These are phyloP conservation scores for Pachliopta kotzebuea DNA, from an alignment of 2,888 invertebrate species.

Conservation along the genomic window DNA sequence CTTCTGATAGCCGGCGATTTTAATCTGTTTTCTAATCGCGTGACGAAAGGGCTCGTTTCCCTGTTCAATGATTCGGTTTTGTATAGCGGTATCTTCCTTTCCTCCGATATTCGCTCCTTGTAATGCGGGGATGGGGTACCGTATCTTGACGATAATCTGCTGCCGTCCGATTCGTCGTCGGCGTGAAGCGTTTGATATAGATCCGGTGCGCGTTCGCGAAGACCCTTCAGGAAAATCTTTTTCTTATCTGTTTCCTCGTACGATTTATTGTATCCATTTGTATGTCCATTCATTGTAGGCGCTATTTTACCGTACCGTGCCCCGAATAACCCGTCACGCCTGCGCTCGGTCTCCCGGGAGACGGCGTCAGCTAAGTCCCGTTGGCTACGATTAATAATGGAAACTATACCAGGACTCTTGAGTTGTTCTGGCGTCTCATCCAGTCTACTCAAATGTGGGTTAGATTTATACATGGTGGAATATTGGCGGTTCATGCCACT, in stretches of 20 bases:
- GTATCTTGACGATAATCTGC: conserved; percentile 69
- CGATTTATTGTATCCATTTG: conserved; percentile 69
- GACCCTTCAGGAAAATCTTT: conserved; percentile 84
- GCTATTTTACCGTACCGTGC: conserved; percentile 80
- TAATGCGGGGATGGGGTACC: conserved; percentile 71
- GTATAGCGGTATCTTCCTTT: conserved; percentile 66
- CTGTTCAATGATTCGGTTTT: conserved; percentile 74
- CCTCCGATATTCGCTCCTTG: conserved; percentile 71
- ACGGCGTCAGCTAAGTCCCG: conserved; percentile 86
- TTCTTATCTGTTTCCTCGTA: conserved; percentile 81
- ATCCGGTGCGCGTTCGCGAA: conserved; percentile 86
- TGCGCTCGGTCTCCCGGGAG: conserved; percentile 73
- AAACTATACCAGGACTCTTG: conserved; percentile 92
- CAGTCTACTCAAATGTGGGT: conserved; percentile 86
- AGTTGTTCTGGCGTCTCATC: conserved; percentile 86
- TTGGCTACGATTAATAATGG: conserved; percentile 91
- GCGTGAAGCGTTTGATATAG: conserved; percentile 86
- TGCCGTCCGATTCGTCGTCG: conserved; percentile 79
- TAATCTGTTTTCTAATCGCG: conserved; percentile 67
- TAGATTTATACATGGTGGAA: conserved; percentile 86
- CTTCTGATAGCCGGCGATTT: conserved; percentile 78
- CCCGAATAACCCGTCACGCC: conserved; percentile 77
- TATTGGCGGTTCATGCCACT: conserved; percentile 72
- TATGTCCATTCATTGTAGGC: conserved; percentile 70
- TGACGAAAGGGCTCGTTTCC: conserved; percentile 71